These are phyloP conservation scores for Apoderus coryli DNA, from an alignment of 2,888 invertebrate species.

Conservation along the genomic window DNA sequence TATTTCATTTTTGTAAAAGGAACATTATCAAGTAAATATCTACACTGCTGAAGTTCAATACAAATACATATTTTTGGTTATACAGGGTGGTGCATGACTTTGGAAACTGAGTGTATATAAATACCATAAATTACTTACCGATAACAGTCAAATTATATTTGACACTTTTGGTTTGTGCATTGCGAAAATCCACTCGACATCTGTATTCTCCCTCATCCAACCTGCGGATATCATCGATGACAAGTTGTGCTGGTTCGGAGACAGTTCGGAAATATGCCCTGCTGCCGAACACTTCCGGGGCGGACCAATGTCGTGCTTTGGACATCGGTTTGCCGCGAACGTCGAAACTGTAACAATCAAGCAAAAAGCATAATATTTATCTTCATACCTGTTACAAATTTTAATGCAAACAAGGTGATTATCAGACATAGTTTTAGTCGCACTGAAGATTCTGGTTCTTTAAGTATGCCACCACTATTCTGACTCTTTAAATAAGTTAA, in stretches of 20 bases:
- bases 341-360: slow-evolving; percentile 75
- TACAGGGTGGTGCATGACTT: background rate
- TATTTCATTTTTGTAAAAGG: too few relatives aligned
- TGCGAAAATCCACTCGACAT: slow-evolving; percentile 79
- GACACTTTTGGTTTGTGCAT: slow-evolving; percentile 79
- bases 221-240: slow-evolving; percentile 69
- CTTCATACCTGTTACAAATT: too few relatives aligned
- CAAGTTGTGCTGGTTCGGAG: slow-evolving; percentile 66
- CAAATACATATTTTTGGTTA: too few relatives aligned
- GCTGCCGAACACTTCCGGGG: slow-evolving; percentile 71
- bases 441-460: too few relatives aligned
- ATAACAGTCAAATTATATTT: slow-evolving; percentile 82
- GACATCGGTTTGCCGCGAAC: slow-evolving; percentile 68
- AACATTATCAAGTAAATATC: too few relatives aligned
- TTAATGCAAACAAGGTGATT: too few relatives aligned
- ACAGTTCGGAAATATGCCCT: slow-evolving; percentile 72
- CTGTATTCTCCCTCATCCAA: slow-evolving; percentile 82
- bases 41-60: too few relatives aligned
- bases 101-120: background rate
- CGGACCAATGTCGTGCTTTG: slow-evolving; percentile 73
- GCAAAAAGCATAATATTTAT: too few relatives aligned
- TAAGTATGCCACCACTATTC: too few relatives aligned
- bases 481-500: too few relatives aligned
- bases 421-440: too few relatives aligned
- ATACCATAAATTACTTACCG: slow-evolving; percentile 60